phyloP scores from a whole-genome alignment of 1,140 invertebrate species.

The Oscheius sp. region DNA sequence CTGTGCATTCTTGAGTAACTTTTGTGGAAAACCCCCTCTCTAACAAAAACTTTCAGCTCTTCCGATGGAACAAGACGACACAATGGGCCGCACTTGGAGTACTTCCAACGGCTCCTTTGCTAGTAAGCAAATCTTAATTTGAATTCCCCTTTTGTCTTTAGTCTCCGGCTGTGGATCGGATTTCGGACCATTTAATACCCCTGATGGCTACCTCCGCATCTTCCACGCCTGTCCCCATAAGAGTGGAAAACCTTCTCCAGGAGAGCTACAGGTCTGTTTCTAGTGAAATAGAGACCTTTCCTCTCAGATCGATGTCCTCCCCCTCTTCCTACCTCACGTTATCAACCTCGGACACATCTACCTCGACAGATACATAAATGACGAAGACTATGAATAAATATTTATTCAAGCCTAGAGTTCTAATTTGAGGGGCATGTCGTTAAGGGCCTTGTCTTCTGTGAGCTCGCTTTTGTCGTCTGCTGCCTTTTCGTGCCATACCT shows the following conservation, averaged over 20 bases:
- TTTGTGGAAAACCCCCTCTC: too few species aligned
- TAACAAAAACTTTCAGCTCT: constrained; percentile 17
- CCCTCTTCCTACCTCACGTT: constrained; percentile 26
- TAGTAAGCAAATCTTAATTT: neutral
- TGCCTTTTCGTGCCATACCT: neutral
- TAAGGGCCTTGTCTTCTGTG: neutral
- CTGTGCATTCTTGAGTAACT: too few species aligned
- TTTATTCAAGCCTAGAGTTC: neutral
- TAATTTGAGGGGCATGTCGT: neutral
- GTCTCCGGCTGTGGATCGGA: constrained; percentile 32
- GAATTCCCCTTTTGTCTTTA: neutral
- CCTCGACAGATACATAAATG: constrained; percentile 23
- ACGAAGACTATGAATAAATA: neutral
- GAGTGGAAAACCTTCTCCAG: neutral
- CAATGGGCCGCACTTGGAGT: constrained; percentile 28
- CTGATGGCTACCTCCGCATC: constrained; percentile 28
- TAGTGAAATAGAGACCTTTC: neutral
- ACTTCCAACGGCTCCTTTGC: constrained; percentile 7
- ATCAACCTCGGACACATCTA: constrained; percentile 22
- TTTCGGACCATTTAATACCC: constrained; percentile 33
- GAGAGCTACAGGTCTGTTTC: neutral
- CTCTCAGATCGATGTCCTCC: constrained; percentile 21
- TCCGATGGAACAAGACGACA: constrained; percentile 26
- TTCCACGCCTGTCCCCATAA: constrained; percentile 17
- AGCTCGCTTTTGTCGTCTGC: neutral